Conservation (phyloP, 2,797 vertebrate genomes). For the Anguilla anguilla region DNA sequence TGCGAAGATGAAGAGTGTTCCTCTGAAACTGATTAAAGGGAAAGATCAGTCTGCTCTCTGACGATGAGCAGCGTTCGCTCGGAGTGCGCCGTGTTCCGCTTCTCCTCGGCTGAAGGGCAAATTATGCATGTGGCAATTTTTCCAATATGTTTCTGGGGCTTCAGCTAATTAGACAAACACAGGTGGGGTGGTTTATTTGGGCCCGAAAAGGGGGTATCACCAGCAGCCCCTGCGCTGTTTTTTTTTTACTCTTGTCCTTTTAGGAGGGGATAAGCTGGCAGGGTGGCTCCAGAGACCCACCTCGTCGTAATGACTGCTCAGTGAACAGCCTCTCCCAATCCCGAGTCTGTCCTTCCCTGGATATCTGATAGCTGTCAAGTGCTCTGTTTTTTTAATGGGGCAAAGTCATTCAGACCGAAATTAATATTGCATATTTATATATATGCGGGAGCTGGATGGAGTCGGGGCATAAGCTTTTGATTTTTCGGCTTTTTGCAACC, state of each 20-base stretch:
- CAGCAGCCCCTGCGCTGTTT: constrained; percentile 36
- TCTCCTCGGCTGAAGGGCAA: not conserved
- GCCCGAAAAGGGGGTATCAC: constrained; percentile 30
- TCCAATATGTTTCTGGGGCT: not conserved
- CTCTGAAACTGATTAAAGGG: not conserved
- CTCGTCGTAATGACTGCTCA: constrained; percentile 58
- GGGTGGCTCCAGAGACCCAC: constrained; percentile 44
- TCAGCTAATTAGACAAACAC: constrained; percentile 46
- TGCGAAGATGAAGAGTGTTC: not conserved
- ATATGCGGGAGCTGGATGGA: not conserved
- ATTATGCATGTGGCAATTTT: constrained; percentile 8
- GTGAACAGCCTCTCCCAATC: constrained; percentile 52
- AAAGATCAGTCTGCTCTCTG: not conserved
- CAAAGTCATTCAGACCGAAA: constrained; percentile 13
- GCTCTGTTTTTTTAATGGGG: constrained; percentile 41
- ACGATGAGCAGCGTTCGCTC: not conserved
- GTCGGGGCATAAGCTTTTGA: not conserved
- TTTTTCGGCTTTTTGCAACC: not conserved
- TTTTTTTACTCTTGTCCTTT: constrained; percentile 29
- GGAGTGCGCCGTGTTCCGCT: not conserved
- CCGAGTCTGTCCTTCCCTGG: constrained; percentile 50
- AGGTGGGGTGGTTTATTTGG: constrained; percentile 46
- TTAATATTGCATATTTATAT: not conserved
- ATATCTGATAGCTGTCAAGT: constrained; percentile 57
- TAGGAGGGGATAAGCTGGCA: constrained; percentile 50